Evolutionary conservation across 23 tunicate species (phyloP).

Genomic region (Aplidium turbinatum): DNA sequence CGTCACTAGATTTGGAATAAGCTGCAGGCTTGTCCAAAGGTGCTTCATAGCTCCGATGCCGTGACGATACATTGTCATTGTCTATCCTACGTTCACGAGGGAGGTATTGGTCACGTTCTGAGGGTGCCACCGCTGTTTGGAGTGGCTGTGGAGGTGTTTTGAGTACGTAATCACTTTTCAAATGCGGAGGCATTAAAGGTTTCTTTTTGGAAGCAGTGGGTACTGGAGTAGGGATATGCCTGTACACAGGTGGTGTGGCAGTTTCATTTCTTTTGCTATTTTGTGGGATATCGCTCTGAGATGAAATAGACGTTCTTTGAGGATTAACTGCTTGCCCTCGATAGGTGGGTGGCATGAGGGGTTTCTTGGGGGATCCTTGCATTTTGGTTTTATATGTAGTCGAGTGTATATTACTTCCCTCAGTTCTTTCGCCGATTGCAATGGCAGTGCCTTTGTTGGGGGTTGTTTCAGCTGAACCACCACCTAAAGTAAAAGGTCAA

Average conservation of each 20-base stretch:
- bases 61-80: neutral
- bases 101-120: too few relatives aligned
- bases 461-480: too few relatives aligned
- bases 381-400: too few relatives aligned
- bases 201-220: slow-evolving; percentile 34
- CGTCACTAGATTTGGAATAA: slow-evolving; percentile 9
- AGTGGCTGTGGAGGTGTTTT: neutral
- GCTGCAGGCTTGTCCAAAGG: neutral
- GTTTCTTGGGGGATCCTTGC: slow-evolving; percentile 31
- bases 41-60: neutral
- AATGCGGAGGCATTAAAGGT: slow-evolving; percentile 42
- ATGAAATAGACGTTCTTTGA: neutral
- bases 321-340: neutral
- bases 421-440: too few relatives aligned
- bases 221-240: too few relatives aligned
- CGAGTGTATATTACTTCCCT: too few relatives aligned
- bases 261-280: too few relatives aligned
- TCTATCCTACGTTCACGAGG: too few relatives aligned
- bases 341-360: slow-evolving; percentile 8
- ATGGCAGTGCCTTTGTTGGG: too few relatives aligned
- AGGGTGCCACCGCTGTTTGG: neutral
- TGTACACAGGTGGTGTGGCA: too few relatives aligned
- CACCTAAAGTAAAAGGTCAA: too few relatives aligned
- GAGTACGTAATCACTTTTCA: neutral
- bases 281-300: too few relatives aligned